Evolutionary conservation across 2,113 vertebrate species (phyloP), one percentile per base, ranked within the genome.

Genomic region (Coptodon bakossiorum): DNA sequence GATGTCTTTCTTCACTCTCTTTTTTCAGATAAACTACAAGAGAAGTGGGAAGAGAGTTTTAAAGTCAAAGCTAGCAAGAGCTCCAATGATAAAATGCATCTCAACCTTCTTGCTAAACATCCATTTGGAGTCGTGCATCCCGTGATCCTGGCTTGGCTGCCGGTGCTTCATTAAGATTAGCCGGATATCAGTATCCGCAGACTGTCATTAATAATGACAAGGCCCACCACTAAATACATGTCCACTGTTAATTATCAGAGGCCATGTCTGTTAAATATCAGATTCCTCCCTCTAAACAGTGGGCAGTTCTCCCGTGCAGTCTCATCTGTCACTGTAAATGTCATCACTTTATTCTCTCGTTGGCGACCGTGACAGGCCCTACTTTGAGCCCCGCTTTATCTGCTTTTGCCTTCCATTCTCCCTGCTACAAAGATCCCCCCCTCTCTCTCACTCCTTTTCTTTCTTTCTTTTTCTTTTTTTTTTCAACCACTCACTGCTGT

Each of bases 241-340:
- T 96, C 96, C 96, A 95, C 96, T 96, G 97, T 98, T 98, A 98
- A 97, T 98, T 97, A 98, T 97, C 97, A 95, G 91, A 86, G 96
- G 96, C 95, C 95, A 90, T 96, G 97, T 97, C 97, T 97, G 97
- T 97, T 98, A 97, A 98, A 98, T 97, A 98, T 98, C 97, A 98
- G 96, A 97, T 98, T 97, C 97, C 97, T 94, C 92, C 96, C 94
- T 97, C 96, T 96, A 96, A 97, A 97, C 95, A 97, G 96, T 97
- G 96, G 96, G 88, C 95, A 94, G 92, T 96, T 97, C 97, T 97
- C 96, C 96, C 96, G 66, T 57, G 96, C 96, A 96, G 96, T 97
- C 97, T 98, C 97, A 95, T 97, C 98, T 98, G 98, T 98, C 98
- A 97, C 97, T 97, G 97, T 97, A 97, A 98, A 98, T 97, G 97